Conservation (phyloP, 2,888 invertebrate species). For the Clusia tigrina region DNA sequence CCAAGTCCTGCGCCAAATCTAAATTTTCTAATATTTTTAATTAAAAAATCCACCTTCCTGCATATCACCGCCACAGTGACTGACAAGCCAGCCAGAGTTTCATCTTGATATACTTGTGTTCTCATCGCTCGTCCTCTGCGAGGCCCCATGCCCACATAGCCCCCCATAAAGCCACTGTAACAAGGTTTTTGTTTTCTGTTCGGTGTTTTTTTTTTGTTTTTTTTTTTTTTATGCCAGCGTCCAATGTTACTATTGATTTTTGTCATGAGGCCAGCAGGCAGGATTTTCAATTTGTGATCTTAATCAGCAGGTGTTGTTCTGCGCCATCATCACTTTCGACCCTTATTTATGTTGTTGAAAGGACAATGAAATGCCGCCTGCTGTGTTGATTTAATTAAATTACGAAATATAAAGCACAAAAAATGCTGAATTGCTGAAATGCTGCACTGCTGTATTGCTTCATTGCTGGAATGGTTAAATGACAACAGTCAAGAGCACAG, state of each 20-base stretch:
- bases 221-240: neutral
- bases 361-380: constrained; percentile 1
- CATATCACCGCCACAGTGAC: too few relatives aligned
- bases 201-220: neutral
- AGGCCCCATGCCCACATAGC: too few relatives aligned
- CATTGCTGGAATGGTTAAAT: too few relatives aligned
- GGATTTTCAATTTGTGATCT: constrained; percentile 60
- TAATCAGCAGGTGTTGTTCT: constrained; percentile 57
- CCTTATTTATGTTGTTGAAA: neutral
- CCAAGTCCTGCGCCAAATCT: too few relatives aligned
- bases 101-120: too few relatives aligned
- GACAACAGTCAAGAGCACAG: neutral
- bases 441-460: too few relatives aligned
- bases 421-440: neutral
- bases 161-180: too few relatives aligned
- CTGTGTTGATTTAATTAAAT: constrained; percentile 10
- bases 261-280: constrained; percentile 33
- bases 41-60: too few relatives aligned
- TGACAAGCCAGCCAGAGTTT: too few relatives aligned
- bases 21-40: too few relatives aligned
- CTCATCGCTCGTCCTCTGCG: too few relatives aligned
- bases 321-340: neutral
- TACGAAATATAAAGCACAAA: neutral
- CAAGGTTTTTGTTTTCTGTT: too few relatives aligned
- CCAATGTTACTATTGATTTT: constrained; percentile 20